Percentiles rank a stretch among this genome's conserved stretches.
Evolutionary conservation across 1,140 invertebrate genomes (phyloP).

Genomic region (Trinorchestia longiramus): DNA sequence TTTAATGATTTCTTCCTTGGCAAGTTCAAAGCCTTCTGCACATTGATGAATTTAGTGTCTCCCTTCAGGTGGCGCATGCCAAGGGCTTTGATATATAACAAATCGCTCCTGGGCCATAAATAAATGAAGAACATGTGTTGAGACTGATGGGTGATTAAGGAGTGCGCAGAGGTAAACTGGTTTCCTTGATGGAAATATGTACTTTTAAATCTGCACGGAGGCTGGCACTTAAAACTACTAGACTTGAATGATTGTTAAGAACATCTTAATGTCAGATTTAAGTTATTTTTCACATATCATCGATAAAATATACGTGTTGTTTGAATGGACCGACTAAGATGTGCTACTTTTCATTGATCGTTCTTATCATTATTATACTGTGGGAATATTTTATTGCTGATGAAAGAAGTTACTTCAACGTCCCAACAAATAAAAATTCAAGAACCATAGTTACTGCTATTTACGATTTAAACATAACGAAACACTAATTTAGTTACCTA

Average conservation of each 20-base stretch:
- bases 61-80: conserved; percentile 7
- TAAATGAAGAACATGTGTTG: conserved; percentile 1
- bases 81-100: not conserved
- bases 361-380: too few species aligned
- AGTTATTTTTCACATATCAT: not conserved
- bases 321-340: not conserved
- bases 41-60: conserved; percentile 30
- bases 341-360: too few species aligned
- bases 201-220: not conserved
- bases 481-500: too few species aligned
- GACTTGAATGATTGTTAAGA: not conserved
- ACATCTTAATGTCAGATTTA: not conserved
- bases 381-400: too few species aligned
- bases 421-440: too few species aligned
- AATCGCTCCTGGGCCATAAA: not conserved
- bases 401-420: too few species aligned
- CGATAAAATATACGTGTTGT: not conserved
- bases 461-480: too few species aligned
- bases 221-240: not conserved
- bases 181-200: not conserved
- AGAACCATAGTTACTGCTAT: too few species aligned
- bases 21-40: conserved; percentile 29
- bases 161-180: not conserved
- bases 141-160: not conserved
- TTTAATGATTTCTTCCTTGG: conserved; percentile 30